Evolutionary conservation across 2,888 invertebrate species (phyloP).

Genomic region (Machimus atricapillus): DNA sequence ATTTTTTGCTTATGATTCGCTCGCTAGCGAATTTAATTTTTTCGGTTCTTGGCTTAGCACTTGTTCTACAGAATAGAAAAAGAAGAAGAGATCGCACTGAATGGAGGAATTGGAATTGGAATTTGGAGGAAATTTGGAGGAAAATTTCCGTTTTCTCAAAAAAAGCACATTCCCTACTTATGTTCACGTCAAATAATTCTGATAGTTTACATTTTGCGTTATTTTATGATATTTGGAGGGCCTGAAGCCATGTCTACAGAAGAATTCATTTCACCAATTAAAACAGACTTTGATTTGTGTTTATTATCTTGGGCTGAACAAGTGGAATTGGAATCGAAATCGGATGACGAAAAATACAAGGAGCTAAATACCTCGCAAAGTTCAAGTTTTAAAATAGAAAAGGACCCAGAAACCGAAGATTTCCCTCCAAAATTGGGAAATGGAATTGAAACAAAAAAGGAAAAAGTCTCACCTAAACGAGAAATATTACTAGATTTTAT

Average conservation of each 20-base stretch:
- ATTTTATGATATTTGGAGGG: not conserved
- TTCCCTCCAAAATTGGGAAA: not conserved
- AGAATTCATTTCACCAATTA: not conserved
- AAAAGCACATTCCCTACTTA: too few species aligned
- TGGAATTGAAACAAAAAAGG: not conserved
- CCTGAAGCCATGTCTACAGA: not conserved
- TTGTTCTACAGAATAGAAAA: too few species aligned
- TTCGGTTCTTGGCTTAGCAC: too few species aligned
- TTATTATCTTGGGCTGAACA: not conserved
- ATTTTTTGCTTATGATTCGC: too few species aligned
- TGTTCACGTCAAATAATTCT: not conserved
- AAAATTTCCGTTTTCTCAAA: too few species aligned
- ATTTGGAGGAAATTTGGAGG: too few species aligned
- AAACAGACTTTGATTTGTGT: not conserved
- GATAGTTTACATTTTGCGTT: not conserved
- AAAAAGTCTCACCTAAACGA: conserved; percentile 48
- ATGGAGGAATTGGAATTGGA: too few species aligned
- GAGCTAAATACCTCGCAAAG: not conserved
- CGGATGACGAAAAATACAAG: not conserved
- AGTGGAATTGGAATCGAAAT: not conserved
- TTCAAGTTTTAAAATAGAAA: not conserved
- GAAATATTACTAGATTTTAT: conserved; percentile 54
- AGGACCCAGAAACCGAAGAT: not conserved
- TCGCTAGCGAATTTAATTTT: too few species aligned
- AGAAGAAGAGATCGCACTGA: too few species aligned